Conservation (phyloP, 2,113 vertebrate genomes). For the Gnathonemus echidnorhynchus region DNA sequence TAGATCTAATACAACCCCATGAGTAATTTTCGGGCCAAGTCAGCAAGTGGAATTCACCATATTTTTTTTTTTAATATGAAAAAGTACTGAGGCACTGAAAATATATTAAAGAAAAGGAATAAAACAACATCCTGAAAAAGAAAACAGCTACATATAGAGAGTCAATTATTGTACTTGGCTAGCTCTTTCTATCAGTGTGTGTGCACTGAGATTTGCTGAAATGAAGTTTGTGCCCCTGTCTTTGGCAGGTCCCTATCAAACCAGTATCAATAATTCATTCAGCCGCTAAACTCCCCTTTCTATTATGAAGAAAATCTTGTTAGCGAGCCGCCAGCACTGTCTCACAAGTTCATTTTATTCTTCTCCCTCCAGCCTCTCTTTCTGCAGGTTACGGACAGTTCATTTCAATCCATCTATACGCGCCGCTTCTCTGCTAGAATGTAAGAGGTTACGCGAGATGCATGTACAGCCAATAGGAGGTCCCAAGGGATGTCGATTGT, state of each 20-base stretch:
- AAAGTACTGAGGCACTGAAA: neutral
- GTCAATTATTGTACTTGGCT: slow-evolving; percentile 36
- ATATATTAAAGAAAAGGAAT: neutral
- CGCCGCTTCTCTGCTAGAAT: slow-evolving; percentile 1
- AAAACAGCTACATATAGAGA: slow-evolving; percentile 14
- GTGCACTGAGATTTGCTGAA: slow-evolving; percentile 44
- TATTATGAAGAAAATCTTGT: slow-evolving; percentile 50
- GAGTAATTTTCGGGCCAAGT: neutral
- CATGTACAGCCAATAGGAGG: neutral
- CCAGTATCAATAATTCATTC: slow-evolving; percentile 58
- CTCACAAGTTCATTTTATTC: slow-evolving; percentile 30
- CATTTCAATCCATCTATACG: slow-evolving; percentile 26
- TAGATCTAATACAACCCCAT: neutral
- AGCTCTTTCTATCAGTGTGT: slow-evolving; percentile 37
- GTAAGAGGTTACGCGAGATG: neutral
- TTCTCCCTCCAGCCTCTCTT: slow-evolving; percentile 1
- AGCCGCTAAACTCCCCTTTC: slow-evolving; percentile 34
- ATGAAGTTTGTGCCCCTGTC: slow-evolving; percentile 48
- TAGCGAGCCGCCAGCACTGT: slow-evolving; percentile 36
- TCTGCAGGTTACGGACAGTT: slow-evolving; percentile 23
- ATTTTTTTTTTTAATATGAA: neutral
- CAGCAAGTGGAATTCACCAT: neutral
- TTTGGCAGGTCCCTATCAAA: slow-evolving; percentile 44
- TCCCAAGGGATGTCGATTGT: neutral
- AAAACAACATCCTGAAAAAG: neutral